phyloP scores from a whole-genome alignment of 2,888 invertebrate genomes.

The Podotricha telesiphe region DNA sequence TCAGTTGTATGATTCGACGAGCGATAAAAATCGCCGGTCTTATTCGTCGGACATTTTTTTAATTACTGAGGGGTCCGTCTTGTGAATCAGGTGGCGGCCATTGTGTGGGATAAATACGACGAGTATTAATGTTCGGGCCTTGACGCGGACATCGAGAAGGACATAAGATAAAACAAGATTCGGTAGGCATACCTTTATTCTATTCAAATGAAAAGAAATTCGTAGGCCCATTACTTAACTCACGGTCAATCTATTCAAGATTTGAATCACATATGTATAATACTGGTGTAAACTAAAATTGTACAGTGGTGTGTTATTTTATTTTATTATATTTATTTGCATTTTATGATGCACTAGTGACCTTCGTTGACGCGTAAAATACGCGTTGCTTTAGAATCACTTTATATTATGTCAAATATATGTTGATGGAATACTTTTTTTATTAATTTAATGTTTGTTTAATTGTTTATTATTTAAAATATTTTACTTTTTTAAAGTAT shows the following conservation, averaged over 20 bases:
- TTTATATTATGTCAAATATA: no score
- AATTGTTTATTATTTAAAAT: no score
- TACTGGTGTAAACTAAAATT: no score
- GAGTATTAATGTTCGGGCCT: constrained; percentile 68
- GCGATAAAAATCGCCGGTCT: constrained; percentile 82
- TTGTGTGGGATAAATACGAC: constrained; percentile 77
- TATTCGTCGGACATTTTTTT: constrained; percentile 81
- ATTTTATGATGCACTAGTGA: no score
- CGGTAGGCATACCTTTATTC: constrained; percentile 52
- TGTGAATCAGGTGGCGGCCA: constrained; percentile 77
- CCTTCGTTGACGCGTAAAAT: no score
- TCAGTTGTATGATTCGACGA: constrained; percentile 76
- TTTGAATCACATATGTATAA: no score
- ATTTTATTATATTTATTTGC: no score
- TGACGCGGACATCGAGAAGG: constrained; percentile 66
- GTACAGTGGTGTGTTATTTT: no score
- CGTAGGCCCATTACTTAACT: constrained; percentile 46
- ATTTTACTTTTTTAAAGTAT: no score
- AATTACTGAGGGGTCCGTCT: constrained; percentile 79
- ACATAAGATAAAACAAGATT: constrained; percentile 55
- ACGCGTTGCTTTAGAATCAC: no score
- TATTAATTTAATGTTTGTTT: no score
- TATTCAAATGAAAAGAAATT: constrained; percentile 54
- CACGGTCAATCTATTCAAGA: constrained; percentile 29
- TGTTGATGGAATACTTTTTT: no score